Base-by-base conservation (phyloP, 1,140 invertebrate species). In the Caerostris extrusa region DNA sequence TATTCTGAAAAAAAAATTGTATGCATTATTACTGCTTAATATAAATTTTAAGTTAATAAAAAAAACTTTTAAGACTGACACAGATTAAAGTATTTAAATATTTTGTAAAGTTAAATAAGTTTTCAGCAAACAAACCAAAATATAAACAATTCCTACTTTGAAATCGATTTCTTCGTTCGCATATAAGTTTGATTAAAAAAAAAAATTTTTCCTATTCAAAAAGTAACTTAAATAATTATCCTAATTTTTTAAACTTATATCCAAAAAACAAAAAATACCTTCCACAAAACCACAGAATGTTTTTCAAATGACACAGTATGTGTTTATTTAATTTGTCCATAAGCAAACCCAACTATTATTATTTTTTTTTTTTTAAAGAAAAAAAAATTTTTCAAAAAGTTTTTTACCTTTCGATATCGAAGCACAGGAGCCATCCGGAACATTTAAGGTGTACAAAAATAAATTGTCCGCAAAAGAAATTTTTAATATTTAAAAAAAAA, bases 371-470 rank as follows among this genome's bases (percentile, higher is more conserved):
- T 34, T 34, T 71, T 8, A 7, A 19, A 71, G 69, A 71, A 71
- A 71, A 71, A 69, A 71, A 50, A 34, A 10, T 50, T 50, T 34
- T 34, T 34, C 69, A 34, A 34, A 34, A 34, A 34, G 57, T 7
- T n/a, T n/a, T n/a, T 86, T 58, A 86, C 83, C 83, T 86, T 61
- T 60, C 83, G 19, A 86, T 60, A 60, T 60, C 57, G 58, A 34
- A 86, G 57, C 57, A 83, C 19, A 60, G 58, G 58, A 57, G 19
- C 61, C 34, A 58, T 14, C n/a, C n/a, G 57, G n/a, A n/a, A 19
- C 83, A 86, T 86, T 58, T 5, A n/a, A n/a, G 83, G 56, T 34
- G 34, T 34, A 34, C 19, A 61, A 19, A 60, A 34, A 50, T 3
- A n/a, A 6, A 34, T 71, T 12, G 8, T 71, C 69, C 19, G 19